A percentile compares a stretch with the other conserved stretches of the same genome.
Evolutionary conservation across 2,888 invertebrate species (phyloP).

Genomic region (Amphipoea lucens): DNA sequence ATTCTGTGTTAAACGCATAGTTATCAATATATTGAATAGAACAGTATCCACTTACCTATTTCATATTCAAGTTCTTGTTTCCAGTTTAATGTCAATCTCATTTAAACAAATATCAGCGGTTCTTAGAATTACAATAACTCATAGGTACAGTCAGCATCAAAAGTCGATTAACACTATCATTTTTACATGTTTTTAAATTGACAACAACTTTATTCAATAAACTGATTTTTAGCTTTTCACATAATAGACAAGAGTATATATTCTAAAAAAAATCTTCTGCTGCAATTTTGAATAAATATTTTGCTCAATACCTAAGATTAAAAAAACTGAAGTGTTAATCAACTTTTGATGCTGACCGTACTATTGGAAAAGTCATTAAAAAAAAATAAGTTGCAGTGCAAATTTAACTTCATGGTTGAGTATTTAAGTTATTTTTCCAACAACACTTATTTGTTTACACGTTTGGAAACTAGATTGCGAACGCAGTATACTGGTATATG

Average conservation of each 20-base stretch:
- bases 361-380: background rate
- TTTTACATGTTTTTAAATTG: no score
- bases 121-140: background rate
- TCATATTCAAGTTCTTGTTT: background rate
- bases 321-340: no score
- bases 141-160: no score
- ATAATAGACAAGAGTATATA: no score
- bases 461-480: background rate
- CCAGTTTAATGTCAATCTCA: background rate
- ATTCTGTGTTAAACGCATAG: background rate
- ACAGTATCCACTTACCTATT: background rate
- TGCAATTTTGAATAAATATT: no score
- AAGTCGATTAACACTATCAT: no score
- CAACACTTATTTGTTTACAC: background rate
- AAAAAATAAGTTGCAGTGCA: background rate
- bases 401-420: no score
- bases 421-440: background rate
- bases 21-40: background rate
- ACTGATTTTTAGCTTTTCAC: no score
- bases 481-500: background rate
- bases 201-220: no score
- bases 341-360: no score
- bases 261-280: no score
- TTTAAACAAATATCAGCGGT: background rate
- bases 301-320: no score